Evolutionary conservation across 1,140 invertebrate genomes (phyloP), one percentile per base, ranked within the genome.

Genomic region (Heterodera schachtii): DNA sequence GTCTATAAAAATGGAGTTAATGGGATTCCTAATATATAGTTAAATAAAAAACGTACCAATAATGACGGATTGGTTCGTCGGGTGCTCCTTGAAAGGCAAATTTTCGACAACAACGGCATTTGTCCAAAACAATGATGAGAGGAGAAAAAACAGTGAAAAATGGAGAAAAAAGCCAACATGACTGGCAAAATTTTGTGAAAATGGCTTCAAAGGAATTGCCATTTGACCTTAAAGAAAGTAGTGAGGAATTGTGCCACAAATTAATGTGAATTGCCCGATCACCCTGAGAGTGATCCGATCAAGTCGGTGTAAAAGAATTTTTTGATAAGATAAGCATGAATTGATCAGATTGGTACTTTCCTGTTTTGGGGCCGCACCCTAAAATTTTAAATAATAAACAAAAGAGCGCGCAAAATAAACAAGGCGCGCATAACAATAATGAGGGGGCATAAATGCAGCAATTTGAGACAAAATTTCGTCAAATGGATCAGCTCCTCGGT

Each of bases 61-160:
- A 21, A 82, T 16, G 4, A 76, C 75, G 31, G 84, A 83, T 60
- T 84, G 67, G 74, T 86, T 85, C 41, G 75, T 64, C 21, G 84
- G 84, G 16, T 31, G 47, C 57, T 85, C 84, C 44, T 77, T 66
- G 66, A 85, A 85, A 43, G 79, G 66, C 31, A 75, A 64, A 41
- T 69, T 71, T 46, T 71, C 44, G 69, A 19, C 44, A 71, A 11
- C 69, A 31, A 31, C 31, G 69, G 31, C 69, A 71, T 2, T 71
- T 71, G 31, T 11, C n/a, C 9, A 52, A 19, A 19, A 60, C 57
- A 60, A n/a, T n/a, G 57, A 11, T 11, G 2, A 6, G 11, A 52
- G 11, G 11, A 52, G 57, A 64, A 64, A 5, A 19, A 64, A 19
- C 57, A 64, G 31, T 0, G 31, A 64, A 64, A 64, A 13, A 19